Evolutionary conservation across 2,797 vertebrate genomes (phyloP), one percentile per base, ranked within the genome.

Genomic region (Staurois parvus): DNA sequence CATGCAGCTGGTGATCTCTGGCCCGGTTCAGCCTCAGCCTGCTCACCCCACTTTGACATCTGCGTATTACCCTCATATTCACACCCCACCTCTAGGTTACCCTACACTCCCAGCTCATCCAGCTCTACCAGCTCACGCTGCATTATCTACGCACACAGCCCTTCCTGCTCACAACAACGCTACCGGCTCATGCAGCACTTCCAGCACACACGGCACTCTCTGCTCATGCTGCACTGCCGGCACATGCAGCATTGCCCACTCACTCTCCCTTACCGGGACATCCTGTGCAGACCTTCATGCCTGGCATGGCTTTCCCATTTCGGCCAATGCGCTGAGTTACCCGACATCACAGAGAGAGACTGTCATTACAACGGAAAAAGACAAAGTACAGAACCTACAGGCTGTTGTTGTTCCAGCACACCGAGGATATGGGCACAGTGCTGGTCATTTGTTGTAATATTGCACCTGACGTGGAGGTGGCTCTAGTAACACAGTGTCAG

Each of bases 1-100:
- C 86, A 96, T 99, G 85, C 98, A 99, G 95, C 90, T 99, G 94
- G 98, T 99, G 90, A 94, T 99, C 90, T 99, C 97, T 0, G 98
- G 98, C 1, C 98, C 98, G 0, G 97, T 99, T 29, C 96, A 97
- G 90, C 95, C 85, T 11, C 79, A 94, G 10, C 90, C 94, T 0
- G 64, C 93, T 0, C 95, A 95, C 0, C 40, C 93, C 0, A 56
- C 94, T 0, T 92, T 96, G 59, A 97, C 97, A 1, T 93, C 95
- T 0, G 94, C 94, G 0, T 95, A 95, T 89, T 99, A 99, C 88
- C 97, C 97, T 21, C 97, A 98, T 84, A 97, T 99, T 89, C 97
- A 99, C 87, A 96, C 97, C 0, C 96, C 97, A 28, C 96, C 97
- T 0, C 89, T 97, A 89, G 95, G 94, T 7, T 98, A 96, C 87